Evolutionary conservation across 1,140 invertebrate species (phyloP).

Genomic region (Helicoverpa armigera): DNA sequence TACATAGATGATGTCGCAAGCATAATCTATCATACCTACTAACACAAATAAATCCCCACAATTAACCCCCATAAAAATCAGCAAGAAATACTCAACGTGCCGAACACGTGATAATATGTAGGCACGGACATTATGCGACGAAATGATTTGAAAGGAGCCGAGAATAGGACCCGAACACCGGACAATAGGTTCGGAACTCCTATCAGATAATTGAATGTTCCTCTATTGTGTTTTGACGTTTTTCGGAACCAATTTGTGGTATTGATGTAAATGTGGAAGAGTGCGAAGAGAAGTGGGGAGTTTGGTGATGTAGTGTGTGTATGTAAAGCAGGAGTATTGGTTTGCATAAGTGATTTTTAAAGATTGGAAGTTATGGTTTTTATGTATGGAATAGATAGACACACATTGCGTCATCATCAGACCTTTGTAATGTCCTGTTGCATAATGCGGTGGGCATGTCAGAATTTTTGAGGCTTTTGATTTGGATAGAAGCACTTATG

Average conservation of each 20-base stretch:
- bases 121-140: not conserved
- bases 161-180: conserved; percentile 11
- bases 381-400: too few relatives aligned
- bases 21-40: too few relatives aligned
- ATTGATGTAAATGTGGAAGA: conserved; percentile 18
- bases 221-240: conserved; percentile 20
- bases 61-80: not conserved
- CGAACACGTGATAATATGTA: conserved; percentile 4
- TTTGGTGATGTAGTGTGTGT: too few relatives aligned
- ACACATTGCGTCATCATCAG: too few relatives aligned
- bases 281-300: not conserved
- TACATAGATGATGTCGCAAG: too few relatives aligned
- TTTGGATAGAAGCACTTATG: too few relatives aligned
- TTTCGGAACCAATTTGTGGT: conserved; percentile 14
- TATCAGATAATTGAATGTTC: conserved; percentile 37
- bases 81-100: not conserved
- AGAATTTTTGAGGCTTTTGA: too few relatives aligned
- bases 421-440: too few relatives aligned
- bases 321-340: too few relatives aligned
- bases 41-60: not conserved
- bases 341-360: too few relatives aligned
- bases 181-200: conserved; percentile 20
- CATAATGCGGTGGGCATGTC: too few relatives aligned
- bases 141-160: conserved; percentile 6
- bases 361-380: too few relatives aligned